Conservation (phyloP, 2,888 invertebrate species). For the Drepanosiphum platanoidis region DNA sequence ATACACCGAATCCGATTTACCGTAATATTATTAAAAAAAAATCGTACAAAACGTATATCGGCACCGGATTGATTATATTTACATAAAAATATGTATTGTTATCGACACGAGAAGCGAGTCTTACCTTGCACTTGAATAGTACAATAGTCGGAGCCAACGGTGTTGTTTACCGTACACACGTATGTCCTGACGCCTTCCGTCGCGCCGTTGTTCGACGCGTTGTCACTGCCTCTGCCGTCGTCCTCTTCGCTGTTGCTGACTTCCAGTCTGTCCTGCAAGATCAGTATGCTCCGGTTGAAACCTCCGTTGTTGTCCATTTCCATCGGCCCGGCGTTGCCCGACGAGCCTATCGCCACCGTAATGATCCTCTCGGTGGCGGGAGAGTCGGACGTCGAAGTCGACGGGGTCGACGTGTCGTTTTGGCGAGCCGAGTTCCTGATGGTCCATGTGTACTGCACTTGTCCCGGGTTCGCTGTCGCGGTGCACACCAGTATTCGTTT, state of each 20-base stretch:
- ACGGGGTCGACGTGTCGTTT: conserved; percentile 73
- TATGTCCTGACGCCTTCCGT: conserved; percentile 79
- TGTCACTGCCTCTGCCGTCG: not conserved
- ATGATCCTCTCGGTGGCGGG: conserved; percentile 73
- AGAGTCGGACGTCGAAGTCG: conserved; percentile 70
- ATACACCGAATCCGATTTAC: too few relatives aligned
- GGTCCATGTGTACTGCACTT: conserved; percentile 83
- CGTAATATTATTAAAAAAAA: too few relatives aligned
- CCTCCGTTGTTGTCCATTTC: not conserved
- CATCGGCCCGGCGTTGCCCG: not conserved
- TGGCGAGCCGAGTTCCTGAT: conserved; percentile 82
- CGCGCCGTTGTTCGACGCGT: conserved; percentile 16
- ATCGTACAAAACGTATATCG: not conserved
- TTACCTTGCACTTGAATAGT: conserved; percentile 71
- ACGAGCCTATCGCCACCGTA: conserved; percentile 67
- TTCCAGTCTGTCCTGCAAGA: conserved; percentile 41
- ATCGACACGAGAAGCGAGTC: conserved; percentile 53
- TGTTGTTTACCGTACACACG: conserved; percentile 85
- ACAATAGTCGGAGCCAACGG: conserved; percentile 76
- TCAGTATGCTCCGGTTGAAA: conserved; percentile 29
- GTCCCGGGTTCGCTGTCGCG: conserved; percentile 81
- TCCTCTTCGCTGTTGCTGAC: conserved; percentile 21
- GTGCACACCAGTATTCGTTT: conserved; percentile 82
- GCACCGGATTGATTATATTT: not conserved
- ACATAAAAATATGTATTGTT: not conserved